Base-by-base conservation (phyloP, 1,140 invertebrate species). In the Plectus sambesii region DNA sequence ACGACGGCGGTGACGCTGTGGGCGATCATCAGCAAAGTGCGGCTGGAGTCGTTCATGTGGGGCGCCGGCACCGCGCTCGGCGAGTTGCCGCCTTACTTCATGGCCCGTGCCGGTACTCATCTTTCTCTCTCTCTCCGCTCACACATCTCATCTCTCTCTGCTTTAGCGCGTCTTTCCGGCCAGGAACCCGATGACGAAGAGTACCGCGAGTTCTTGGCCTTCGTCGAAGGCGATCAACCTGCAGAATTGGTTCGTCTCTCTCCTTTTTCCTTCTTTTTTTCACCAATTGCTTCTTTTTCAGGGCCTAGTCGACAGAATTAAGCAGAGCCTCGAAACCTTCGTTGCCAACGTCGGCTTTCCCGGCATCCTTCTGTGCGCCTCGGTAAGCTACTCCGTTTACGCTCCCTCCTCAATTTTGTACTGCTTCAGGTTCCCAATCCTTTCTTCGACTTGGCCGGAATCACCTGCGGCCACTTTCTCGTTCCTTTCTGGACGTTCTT, bases 401-500 rank as follows among this genome's bases (percentile, higher is more conserved):
- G 22, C 8, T 15, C 8, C 20, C 22, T 47, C n/a, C 24, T 38
- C 37, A 9, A 44, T 44, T 33, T 23, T n/a, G 15, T 48, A 15
- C 12, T 9, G n/a, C n/a, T n/a, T n/a, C n/a, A n/a, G n/a, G n/a
- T 69, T 69, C 94, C 94, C n/a, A 99, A 99, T 77, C 94, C 94
- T 1, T 70, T 99, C 43, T 99, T 98, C 72, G 94, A 99, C 71
- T 74, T 99, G 60, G 94, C 94, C 43, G 94, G 93, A 0, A 85
- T 99, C 15, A 97, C 89, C 0, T 99, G 93, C 73, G 94, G 94
- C 6, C 90, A 98, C 73, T 98, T 94, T 71, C 75, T 96, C 39
- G 87, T 99, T 62, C 92, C 93, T 27, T 99, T 99, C 74, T 96
- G 89, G 87, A 97, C 92, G 23, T 99, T 99, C 75, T 99, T 99